Base-by-base conservation (phyloP, 2,888 invertebrate species). In the Himalopsyche anomala region DNA sequence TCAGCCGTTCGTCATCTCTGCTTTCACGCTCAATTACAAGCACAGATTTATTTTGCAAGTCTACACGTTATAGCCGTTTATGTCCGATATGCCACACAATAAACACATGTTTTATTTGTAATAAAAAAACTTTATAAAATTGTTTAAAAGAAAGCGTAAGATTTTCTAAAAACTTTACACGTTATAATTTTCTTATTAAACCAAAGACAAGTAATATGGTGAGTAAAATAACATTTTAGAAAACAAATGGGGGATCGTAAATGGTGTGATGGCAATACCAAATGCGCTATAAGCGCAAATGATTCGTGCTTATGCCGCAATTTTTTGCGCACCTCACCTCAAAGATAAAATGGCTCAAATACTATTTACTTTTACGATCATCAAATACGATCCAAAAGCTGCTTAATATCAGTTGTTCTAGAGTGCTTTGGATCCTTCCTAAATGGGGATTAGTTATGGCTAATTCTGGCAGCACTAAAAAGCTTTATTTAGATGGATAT, bases 341-440 rank as follows among this genome's bases (percentile, higher is more conserved):
- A 62, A 62, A 62, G 62, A 28, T 28, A 28, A 19, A 62, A 62
- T 62, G 62, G 19, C 62, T 28, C 62, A 62, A 62, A 28, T 62
- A 28, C 62, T 28, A 11, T 19, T 19, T 62, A 19, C 62, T n/a
- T 62, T 62, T 62, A 62, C 62, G 62, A 62, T 62, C 62, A 62
- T 62, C 62, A 62, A 62, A 62, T 19, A 62, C 62, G n/a, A 62
- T 28, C 62, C 62, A 4, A n/a, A 4, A 28, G 28, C 62, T 19
- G 19, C 28, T 62, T 62, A 62, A 62, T 62, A 62, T 62, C 62
- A 62, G n/a, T 62, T 62, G 62, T 62, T 62, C 62, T 62, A n/a
- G 28, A 62, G 62, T 62, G 62, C 28, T 62, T 62, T 5, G 51
- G 19, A 62, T 62, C 62, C 62, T 11, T 62, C 62, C 62, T 19